Conservation (phyloP, 2,888 invertebrate genomes). For the Cephus spinipes region DNA sequence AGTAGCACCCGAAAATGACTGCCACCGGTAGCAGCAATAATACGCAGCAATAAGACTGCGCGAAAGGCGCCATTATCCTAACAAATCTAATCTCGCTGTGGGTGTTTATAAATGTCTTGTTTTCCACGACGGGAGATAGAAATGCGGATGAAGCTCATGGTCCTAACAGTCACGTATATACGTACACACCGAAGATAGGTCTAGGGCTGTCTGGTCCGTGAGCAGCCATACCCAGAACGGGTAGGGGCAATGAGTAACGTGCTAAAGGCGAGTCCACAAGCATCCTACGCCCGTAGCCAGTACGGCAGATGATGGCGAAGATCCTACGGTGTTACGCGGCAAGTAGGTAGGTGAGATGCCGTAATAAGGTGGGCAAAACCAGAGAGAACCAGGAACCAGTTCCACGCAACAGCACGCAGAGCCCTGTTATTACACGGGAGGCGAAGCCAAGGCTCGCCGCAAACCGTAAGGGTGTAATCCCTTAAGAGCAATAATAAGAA, state of each 20-base stretch:
- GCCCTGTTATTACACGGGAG: not conserved
- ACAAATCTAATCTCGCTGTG: conserved; percentile 66
- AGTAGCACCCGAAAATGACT: not conserved
- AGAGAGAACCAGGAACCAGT: conserved; percentile 11
- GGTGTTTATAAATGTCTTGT: conserved; percentile 67
- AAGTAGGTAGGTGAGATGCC: not conserved
- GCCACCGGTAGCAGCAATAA: not conserved
- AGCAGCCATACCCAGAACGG: not conserved
- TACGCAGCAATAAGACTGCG: not conserved
- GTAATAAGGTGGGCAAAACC: conserved; percentile 13
- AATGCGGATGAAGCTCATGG: conserved; percentile 7
- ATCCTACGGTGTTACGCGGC: not conserved
- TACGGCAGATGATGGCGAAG: not conserved
- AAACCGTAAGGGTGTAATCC: conserved; percentile 62
- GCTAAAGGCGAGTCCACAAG: not conserved
- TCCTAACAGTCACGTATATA: not conserved
- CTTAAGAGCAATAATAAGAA: conserved; percentile 66
- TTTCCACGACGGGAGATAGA: conserved; percentile 50
- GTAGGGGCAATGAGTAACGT: not conserved
- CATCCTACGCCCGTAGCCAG: not conserved
- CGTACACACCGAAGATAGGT: not conserved
- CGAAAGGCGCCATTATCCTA: conserved; percentile 57
- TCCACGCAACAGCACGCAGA: not conserved
- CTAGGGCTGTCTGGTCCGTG: not conserved
- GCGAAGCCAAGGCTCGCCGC: conserved; percentile 39